A percentile compares a stretch with the other conserved stretches of the same genome.
Conservation (phyloP, 2,797 vertebrate species). For the Eulemur mongoz region DNA sequence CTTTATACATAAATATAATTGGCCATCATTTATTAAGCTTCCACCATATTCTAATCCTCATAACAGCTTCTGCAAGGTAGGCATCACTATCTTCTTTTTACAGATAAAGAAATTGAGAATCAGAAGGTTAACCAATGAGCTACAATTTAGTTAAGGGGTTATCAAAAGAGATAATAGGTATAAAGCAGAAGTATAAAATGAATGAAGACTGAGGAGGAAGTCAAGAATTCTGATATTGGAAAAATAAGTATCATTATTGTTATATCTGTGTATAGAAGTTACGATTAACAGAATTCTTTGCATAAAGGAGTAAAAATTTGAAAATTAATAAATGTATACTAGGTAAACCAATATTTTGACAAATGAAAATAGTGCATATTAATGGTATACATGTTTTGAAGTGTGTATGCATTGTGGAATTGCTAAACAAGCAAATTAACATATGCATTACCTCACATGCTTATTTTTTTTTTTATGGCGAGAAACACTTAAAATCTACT, state of each 20-base stretch:
- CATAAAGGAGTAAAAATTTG: neutral
- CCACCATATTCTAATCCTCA: neutral
- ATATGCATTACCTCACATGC: neutral
- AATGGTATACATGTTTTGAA: neutral
- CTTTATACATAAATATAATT: neutral
- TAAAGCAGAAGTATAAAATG: slow-evolving; percentile 15
- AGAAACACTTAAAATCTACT: neutral
- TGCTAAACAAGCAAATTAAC: neutral
- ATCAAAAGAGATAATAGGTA: neutral
- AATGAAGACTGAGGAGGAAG: neutral
- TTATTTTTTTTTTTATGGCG: neutral
- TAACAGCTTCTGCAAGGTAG: neutral
- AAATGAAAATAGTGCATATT: neutral
- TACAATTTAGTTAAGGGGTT: neutral
- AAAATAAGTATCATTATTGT: neutral
- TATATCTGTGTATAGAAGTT: neutral
- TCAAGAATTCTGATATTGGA: neutral
- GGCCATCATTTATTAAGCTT: slow-evolving; percentile 2
- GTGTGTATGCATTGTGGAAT: neutral
- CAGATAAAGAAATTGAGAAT: slow-evolving; percentile 21
- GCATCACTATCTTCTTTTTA: neutral
- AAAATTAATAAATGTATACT: neutral
- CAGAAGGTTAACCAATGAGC: neutral
- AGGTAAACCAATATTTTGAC: neutral
- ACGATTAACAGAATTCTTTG: slow-evolving; percentile 14